Base-by-base conservation (phyloP, 2,888 invertebrate genomes). In the Tachina grossa region DNA sequence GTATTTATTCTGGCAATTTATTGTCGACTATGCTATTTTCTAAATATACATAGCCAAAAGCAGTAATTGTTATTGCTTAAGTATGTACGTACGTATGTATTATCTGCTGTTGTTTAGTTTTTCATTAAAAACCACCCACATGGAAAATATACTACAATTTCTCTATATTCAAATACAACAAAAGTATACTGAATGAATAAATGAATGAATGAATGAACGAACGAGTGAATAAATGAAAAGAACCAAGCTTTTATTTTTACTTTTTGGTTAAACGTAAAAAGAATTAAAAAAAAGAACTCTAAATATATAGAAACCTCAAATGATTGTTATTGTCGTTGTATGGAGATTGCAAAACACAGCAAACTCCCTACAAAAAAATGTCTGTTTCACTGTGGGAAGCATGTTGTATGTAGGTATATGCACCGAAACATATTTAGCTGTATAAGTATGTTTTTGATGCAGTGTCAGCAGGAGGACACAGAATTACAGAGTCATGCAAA, bases 381-480 rank as follows among this genome's bases (percentile, higher is more conserved):
- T 80, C 59, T 74, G 49, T 57, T 81, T 72, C n/a, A 22, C 16
- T 31, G 43, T n/a, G 13, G 57, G 47, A 16, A 45, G 68, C 51
- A 65, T 59, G 49, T 57, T 61, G 14, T 59, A 14, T 14, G 22
- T 22, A 59, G 68, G 68, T 59, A 39, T 61, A n/a, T 59, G 16
- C 16, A 59, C 41, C 1, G 43, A 1, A 51, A 43, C 19, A 51
- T 16, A 69, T 31, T 49, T 22, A 39, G 9, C 9, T 19, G n/a
- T 22, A 68, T 31, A 13, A 45, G 22, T 69, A 31, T 47, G 41
- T 4, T 16, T 61, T 16, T 57, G 49, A 8, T 74, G 66, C 71
- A 74, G 55, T 75, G 43, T 76, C 77, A 83, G 66, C 80, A 80
- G 53, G 57, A 83, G 86, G 80, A 74, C 88, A 85, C 59, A 80